A percentile compares a stretch with the other conserved stretches of the same genome.
These are phyloP conservation scores for Tricholaema leucomelas DNA, from an alignment of 2,113 vertebrate genomes.

Conservation along the genomic window DNA sequence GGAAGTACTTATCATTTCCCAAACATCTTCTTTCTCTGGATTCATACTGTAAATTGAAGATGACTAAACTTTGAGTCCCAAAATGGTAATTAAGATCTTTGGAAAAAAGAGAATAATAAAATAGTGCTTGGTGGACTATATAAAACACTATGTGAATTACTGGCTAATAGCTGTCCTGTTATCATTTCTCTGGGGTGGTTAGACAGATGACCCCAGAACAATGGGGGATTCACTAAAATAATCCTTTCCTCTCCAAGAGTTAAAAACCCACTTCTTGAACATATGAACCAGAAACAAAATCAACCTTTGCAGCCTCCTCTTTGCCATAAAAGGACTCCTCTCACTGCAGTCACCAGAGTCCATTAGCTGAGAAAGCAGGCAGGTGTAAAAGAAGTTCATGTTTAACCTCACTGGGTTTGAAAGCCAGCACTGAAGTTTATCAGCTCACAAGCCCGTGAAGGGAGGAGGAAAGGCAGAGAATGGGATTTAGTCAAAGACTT, in stretches of 20 bases:
- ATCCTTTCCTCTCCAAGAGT: constrained; percentile 5
- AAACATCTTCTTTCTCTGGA: constrained; percentile 44
- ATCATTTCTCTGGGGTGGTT: neutral
- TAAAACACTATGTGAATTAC: neutral
- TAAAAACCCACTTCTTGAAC: constrained; percentile 15
- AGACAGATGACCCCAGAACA: constrained; percentile 7
- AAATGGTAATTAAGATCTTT: neutral
- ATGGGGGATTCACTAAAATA: constrained; percentile 1
- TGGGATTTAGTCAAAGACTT: constrained; percentile 68
- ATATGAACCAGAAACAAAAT: neutral
- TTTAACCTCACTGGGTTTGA: constrained; percentile 65
- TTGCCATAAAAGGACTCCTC: constrained; percentile 49
- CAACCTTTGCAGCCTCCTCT: constrained; percentile 28
- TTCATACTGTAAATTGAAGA: neutral
- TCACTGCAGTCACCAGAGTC: neutral
- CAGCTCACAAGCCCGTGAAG: constrained; percentile 66
- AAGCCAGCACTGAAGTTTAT: constrained; percentile 66
- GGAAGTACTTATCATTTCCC: constrained; percentile 48
- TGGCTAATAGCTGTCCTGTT: neutral
- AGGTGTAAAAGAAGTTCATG: constrained; percentile 70
- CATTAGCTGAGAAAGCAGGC: constrained; percentile 59
- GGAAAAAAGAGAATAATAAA: neutral
- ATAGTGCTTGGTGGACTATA: neutral
- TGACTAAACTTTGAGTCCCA: neutral
- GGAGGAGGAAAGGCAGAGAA: constrained; percentile 67